phyloP scores from a whole-genome alignment of 2,113 vertebrate genomes.

The Siniperca chuatsi region DNA sequence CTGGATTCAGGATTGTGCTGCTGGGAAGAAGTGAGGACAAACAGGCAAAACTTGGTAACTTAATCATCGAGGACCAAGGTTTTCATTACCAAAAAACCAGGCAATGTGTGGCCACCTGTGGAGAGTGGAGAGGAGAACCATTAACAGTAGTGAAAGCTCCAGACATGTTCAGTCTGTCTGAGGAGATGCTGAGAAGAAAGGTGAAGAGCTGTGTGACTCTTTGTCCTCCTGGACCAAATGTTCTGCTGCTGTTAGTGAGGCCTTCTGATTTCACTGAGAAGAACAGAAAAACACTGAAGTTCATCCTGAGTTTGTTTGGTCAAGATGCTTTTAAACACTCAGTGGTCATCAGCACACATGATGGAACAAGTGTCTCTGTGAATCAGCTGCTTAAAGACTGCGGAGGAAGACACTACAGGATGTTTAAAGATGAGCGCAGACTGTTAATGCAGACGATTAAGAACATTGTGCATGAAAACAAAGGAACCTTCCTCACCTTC shows the following conservation, averaged over 20 bases:
- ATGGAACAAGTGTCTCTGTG: fast-evolving
- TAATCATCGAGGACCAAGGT: neutral
- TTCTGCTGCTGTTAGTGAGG: slow-evolving; percentile 49
- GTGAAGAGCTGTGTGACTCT: neutral
- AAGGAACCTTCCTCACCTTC: neutral
- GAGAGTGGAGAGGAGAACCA: neutral
- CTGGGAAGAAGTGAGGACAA: slow-evolving; percentile 30
- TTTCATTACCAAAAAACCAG: neutral
- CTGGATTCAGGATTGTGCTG: slow-evolving; percentile 28
- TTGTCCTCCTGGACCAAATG: slow-evolving; percentile 49
- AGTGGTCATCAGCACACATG: slow-evolving; percentile 19
- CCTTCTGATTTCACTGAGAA: slow-evolving; percentile 13
- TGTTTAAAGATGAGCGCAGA: neutral
- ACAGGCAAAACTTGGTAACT: neutral
- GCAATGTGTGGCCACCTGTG: neutral
- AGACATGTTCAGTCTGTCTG: slow-evolving; percentile 24
- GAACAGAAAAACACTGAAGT: slow-evolving; percentile 23
- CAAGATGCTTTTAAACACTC: slow-evolving; percentile 31
- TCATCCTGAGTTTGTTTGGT: slow-evolving; percentile 40
- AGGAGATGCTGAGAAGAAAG: fast-evolving
- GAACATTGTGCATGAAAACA: neutral
- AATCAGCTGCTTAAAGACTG: slow-evolving; percentile 31
- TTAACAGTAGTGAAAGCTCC: slow-evolving; percentile 22
- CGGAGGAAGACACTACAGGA: slow-evolving; percentile 16
- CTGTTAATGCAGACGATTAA: slow-evolving; percentile 32